A percentile compares a stretch with the other conserved stretches of the same genome.
Evolutionary conservation across 2,797 vertebrate species (phyloP).

Genomic region (Lophius americanus): DNA sequence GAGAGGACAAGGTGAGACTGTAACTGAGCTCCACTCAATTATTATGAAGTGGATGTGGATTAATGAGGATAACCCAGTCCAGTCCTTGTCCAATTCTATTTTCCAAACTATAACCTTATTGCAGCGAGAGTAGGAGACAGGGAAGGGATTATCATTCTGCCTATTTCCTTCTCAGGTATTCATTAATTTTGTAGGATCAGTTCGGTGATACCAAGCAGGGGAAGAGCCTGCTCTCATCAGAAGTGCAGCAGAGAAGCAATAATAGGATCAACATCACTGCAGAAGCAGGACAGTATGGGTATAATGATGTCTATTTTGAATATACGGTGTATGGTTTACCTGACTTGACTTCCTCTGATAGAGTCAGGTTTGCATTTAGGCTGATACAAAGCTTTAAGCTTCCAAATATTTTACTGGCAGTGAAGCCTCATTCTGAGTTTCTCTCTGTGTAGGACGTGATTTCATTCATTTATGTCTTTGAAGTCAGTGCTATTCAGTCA

Average conservation of each 20-base stretch:
- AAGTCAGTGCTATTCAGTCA: constrained; percentile 34
- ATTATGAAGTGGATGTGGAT: constrained; percentile 33
- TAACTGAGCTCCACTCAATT: constrained; percentile 27
- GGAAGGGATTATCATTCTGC: constrained; percentile 35
- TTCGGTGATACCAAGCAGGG: constrained; percentile 22
- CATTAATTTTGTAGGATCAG: constrained; percentile 56
- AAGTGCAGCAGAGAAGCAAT: constrained; percentile 33
- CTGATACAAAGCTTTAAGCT: constrained; percentile 59
- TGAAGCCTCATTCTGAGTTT: constrained; percentile 52
- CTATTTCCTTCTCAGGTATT: constrained; percentile 41
- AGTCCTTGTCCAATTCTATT: constrained; percentile 19
- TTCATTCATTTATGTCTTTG: constrained; percentile 56
- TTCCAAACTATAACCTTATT: constrained; percentile 20
- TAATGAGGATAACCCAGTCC: constrained; percentile 19
- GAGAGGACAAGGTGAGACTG: not conserved
- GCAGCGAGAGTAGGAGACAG: constrained; percentile 18
- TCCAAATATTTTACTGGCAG: constrained; percentile 71
- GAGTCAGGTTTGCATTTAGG: constrained; percentile 55
- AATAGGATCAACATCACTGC: constrained; percentile 58
- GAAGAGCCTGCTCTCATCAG: constrained; percentile 44
- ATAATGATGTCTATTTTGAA: not conserved
- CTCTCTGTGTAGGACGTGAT: constrained; percentile 52
- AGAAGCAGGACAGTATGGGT: constrained; percentile 34
- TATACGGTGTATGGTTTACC: constrained; percentile 10
- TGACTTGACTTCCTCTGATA: constrained; percentile 45